Percentiles rank a stretch among this genome's conserved stretches.
phyloP scores from a whole-genome alignment of 1,140 invertebrate genomes.

The Sipha flava region DNA sequence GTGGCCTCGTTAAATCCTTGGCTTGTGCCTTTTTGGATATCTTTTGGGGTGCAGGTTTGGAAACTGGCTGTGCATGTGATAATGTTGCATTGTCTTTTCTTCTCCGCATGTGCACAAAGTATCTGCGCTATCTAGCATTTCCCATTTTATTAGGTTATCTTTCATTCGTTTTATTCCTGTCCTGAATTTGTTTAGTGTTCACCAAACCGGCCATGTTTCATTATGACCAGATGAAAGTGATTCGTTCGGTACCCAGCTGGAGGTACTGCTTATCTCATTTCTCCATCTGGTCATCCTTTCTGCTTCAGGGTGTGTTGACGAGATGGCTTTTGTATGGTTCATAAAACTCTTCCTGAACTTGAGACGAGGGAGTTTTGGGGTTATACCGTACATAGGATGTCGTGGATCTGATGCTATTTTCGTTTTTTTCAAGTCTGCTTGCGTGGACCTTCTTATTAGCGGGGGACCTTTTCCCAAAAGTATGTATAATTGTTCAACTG shows the following conservation, averaged over 20 bases:
- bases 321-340: too few relatives aligned
- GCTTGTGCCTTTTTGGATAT: not conserved
- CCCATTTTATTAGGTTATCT: too few relatives aligned
- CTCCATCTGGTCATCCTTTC: too few relatives aligned
- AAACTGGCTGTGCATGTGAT: not conserved
- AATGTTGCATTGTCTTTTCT: too few relatives aligned
- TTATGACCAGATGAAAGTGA: too few relatives aligned
- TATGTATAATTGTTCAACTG: constrained; percentile 9
- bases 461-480: constrained; percentile 7
- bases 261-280: too few relatives aligned
- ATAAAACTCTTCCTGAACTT: too few relatives aligned
- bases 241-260: too few relatives aligned
- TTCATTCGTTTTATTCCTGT: not conserved
- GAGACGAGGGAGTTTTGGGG: not conserved
- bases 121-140: too few relatives aligned
- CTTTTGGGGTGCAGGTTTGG: not conserved
- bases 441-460: not conserved
- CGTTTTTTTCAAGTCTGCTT: not conserved
- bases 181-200: not conserved
- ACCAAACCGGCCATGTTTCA: not conserved
- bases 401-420: too few relatives aligned
- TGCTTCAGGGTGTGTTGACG: too few relatives aligned
- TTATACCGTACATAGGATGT: not conserved
- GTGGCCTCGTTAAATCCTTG: not conserved
- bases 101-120: too few relatives aligned